Percentiles rank a stretch among this genome's conserved stretches.
Conservation (phyloP, 2,797 vertebrate species). For the Rhinatrema bivittatum region DNA sequence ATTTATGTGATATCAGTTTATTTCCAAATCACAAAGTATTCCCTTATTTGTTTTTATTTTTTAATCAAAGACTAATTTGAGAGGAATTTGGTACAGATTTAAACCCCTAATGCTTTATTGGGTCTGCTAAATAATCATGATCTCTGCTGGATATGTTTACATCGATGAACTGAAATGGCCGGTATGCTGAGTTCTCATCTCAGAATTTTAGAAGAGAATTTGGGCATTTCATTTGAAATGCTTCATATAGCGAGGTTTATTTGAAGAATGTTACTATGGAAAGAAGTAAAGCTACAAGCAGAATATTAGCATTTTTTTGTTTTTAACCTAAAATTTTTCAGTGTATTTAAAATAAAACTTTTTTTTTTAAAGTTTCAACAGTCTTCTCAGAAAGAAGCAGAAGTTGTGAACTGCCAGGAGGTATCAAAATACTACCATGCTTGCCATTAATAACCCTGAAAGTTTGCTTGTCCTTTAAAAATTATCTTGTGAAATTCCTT, state of each 20-base stretch:
- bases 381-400: conserved; percentile 55
- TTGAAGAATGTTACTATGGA: conserved; percentile 48
- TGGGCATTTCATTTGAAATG: conserved; percentile 55
- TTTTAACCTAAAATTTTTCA: too few relatives aligned
- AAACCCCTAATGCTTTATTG: conserved; percentile 47
- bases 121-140: conserved; percentile 52
- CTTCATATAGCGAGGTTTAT: conserved; percentile 51
- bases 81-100: conserved; percentile 56
- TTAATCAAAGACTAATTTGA: conserved; percentile 43
- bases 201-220: conserved; percentile 47
- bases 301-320: conserved; percentile 54
- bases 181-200: conserved; percentile 38
- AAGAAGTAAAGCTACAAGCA: conserved; percentile 45
- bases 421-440: conserved; percentile 56
- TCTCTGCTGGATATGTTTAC: conserved; percentile 56
- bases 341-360: conserved; percentile 49
- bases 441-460: conserved; percentile 62
- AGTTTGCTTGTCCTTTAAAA: conserved; percentile 80
- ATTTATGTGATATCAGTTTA: conserved; percentile 68
- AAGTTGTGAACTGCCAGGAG: conserved; percentile 52
- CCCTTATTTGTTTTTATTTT: conserved; percentile 40
- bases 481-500: conserved; percentile 76
- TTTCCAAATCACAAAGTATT: conserved; percentile 57
- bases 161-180: conserved; percentile 39
- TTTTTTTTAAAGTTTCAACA: conserved; percentile 55